Base-by-base conservation (phyloP, 2,888 invertebrate species). In the Oxycera nigricornis region DNA sequence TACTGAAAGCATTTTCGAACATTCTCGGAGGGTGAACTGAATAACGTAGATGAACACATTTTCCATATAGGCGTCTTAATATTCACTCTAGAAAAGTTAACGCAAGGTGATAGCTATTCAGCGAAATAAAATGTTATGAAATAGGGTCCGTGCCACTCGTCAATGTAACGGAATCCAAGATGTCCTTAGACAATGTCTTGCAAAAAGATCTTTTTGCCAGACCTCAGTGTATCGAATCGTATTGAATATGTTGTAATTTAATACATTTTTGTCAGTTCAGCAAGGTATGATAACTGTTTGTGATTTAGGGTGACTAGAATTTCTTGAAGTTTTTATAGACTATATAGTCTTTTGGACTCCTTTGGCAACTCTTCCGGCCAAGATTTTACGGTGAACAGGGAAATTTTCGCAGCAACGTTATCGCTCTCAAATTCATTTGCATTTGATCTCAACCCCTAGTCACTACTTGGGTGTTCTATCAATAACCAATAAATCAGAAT, bases 131-230 rank as follows among this genome's bases (percentile, higher is more conserved):
- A 28, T 61, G 17, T n/a, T n/a, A 35, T 31, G 24, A 3, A 62
- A 35, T 41, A 22, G 41, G 67, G 67, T 46, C 41, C 67, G 46
- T 67, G 67, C 41, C 46, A 67, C 67, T 67, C 67, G 46, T 67
- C 67, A 67, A 22, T 67, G 67, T 67, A 67, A 67, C 67, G 67
- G 67, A 67, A 20, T 41, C 26, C 24, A 67, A 41, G 46, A 67
- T 67, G 67, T 41, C 26, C 31, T 7, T n/a, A 20, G n/a, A 17
- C n/a, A 20, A 24, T 35, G 67, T 67, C 67, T 67, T n/a, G 50
- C n/a, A n/a, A n/a, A n/a, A n/a, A n/a, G n/a, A n/a, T n/a, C n/a
- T n/a, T n/a, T n/a, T n/a, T n/a, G n/a, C n/a, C n/a, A n/a, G n/a
- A n/a, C n/a, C n/a, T n/a, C n/a, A n/a, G n/a, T n/a, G n/a, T n/a